Evolutionary conservation across 37 sponge, comb jelly and placozoan species (phyloP).

Genomic region (Oopsacas minuta): DNA sequence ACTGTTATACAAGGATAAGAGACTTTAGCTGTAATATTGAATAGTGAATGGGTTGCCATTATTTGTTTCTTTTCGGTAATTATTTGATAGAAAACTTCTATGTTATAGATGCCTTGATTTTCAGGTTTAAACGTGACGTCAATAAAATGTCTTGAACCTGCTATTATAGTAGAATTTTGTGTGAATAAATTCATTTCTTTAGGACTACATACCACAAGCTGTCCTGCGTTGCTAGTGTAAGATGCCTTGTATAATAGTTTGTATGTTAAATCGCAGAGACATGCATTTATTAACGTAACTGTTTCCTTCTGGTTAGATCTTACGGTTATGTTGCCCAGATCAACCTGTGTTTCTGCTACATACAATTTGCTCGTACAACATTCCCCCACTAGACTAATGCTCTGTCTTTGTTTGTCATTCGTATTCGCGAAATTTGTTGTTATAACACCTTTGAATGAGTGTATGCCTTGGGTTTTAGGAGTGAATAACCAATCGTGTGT

Average conservation of each 20-base stretch:
- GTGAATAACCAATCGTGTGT: neutral
- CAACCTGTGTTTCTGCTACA: neutral
- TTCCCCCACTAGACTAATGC: neutral
- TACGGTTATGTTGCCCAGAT: neutral
- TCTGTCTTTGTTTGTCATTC: neutral
- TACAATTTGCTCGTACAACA: neutral
- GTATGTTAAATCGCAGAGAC: neutral
- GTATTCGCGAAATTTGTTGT: neutral
- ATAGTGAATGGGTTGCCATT: conserved; percentile 22
- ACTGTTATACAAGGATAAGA: conserved; percentile 61
- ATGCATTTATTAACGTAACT: neutral
- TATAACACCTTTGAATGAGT: neutral
- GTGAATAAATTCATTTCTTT: conserved; percentile 34
- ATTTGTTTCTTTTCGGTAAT: neutral
- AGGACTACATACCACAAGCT: neutral
- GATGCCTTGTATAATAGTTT: neutral
- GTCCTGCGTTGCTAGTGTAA: neutral
- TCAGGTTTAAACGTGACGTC: conserved; percentile 38
- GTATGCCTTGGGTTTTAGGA: neutral
- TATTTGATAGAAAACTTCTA: conserved; percentile 30
- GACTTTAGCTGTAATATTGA: conserved; percentile 31
- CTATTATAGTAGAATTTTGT: conserved; percentile 29
- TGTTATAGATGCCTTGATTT: neutral
- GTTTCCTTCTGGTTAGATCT: neutral
- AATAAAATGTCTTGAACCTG: conserved; percentile 19